Conservation (phyloP, 2,888 invertebrate genomes). For the Tenthredo scrophulariae region DNA sequence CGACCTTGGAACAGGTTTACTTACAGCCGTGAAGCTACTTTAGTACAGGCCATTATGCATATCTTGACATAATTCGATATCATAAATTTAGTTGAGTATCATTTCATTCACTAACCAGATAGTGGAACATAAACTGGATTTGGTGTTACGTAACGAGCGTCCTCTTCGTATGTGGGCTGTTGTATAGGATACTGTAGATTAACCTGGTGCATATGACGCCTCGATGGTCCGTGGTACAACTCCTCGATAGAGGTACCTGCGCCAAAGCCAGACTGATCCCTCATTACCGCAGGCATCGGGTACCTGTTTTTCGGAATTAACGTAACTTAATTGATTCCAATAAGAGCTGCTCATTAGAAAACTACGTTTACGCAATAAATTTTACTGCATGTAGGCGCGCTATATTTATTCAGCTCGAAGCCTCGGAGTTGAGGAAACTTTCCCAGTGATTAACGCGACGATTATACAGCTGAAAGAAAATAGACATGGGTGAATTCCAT, state of each 20-base stretch:
- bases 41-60: not conserved
- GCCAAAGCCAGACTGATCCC: conserved; percentile 71
- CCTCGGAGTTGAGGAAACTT: not conserved
- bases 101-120: conserved; percentile 64
- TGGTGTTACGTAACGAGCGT: conserved; percentile 34
- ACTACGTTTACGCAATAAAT: not conserved
- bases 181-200: conserved; percentile 65
- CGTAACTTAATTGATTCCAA: not conserved
- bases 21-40: not conserved
- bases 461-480: not conserved
- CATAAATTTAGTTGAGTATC: not conserved
- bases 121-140: conserved; percentile 71
- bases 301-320: conserved; percentile 60
- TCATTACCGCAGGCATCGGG: conserved; percentile 60
- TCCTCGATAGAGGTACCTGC: conserved; percentile 73
- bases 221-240: conserved; percentile 67
- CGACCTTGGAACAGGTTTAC: not conserved
- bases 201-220: conserved; percentile 57
- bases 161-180: conserved; percentile 73
- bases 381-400: not conserved
- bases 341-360: not conserved
- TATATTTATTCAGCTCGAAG: not conserved
- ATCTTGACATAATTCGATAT: not conserved
- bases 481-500: not conserved
- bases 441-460: not conserved